Percentiles rank a stretch among this genome's conserved stretches.
These are phyloP conservation scores for Diadophis punctatus DNA, from an alignment of 2,113 vertebrate species.

Conservation along the genomic window DNA sequence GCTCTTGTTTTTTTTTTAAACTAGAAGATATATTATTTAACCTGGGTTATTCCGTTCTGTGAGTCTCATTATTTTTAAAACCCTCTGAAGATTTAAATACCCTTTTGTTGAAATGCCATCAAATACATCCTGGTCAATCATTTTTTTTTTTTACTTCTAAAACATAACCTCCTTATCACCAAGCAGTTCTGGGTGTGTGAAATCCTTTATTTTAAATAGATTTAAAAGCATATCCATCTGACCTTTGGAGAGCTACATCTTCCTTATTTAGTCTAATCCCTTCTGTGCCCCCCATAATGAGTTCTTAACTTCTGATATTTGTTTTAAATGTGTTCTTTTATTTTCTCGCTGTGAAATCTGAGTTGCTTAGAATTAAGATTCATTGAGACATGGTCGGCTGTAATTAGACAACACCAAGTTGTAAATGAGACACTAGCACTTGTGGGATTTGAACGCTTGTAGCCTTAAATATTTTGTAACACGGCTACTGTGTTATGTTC, in stretches of 20 bases:
- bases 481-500: constrained; percentile 33
- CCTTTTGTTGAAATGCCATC: background rate
- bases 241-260: background rate
- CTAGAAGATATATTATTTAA: background rate
- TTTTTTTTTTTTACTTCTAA: background rate
- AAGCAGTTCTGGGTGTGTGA: background rate
- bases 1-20: background rate
- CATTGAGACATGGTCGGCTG: constrained; percentile 25
- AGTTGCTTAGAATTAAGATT: constrained; percentile 30
- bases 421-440: constrained; percentile 30
- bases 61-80: background rate
- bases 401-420: constrained; percentile 37
- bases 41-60: background rate
- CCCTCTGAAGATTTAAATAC: background rate
- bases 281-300: background rate
- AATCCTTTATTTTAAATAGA: background rate
- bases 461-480: constrained; percentile 49
- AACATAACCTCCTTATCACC: background rate
- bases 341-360: constrained; percentile 3
- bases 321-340: background rate
- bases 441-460: constrained; percentile 33
- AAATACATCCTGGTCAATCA: background rate
- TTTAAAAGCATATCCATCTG: background rate
- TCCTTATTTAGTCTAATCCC: background rate
- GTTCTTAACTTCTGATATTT: background rate